Evolutionary conservation across 2,888 invertebrate genomes (phyloP), one percentile per base, ranked within the genome.

Genomic region (Drosophila pegasa): DNA sequence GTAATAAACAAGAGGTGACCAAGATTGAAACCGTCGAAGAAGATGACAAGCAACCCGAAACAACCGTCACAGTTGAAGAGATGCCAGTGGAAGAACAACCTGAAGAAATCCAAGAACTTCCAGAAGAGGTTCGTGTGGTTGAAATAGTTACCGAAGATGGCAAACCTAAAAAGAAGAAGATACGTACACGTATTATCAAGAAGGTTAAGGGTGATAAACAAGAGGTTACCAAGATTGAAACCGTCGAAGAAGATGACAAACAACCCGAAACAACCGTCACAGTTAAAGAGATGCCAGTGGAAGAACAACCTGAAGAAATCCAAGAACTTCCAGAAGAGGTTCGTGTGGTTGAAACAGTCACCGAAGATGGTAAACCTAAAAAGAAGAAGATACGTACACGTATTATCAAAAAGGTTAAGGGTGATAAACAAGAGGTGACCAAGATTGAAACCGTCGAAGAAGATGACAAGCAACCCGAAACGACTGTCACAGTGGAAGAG

Each of bases 11-110:
- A 55, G 61, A 61, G 18, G 61, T 61, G 18, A 61, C 55, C 31
- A 61, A 61, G 47, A 61, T 61, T 22, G 55, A 61, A 61, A 61
- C 61, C 31, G 31, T 61, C 18, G 61, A 61, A 18, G 61, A 61
- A 16, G 61, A 61, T 55, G 61, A 61, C 55, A 55, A 55, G 2
- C 18, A 31, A 20, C 47, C 47, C 7, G 47, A 47, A 18, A 31
- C 47, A 14, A 47, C 47, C 1, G 47, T 47, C 18, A 47, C 47
- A 7, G 47, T 47, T 2, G 20, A 47, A 20, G 47, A 47, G 29
- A 6, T 14, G 1, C 47, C 47, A 4, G 8, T 47, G 2, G 47
- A 47, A 12, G 47, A 31, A 20, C 12, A 47, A 8, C 12, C 31
- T 31, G 27, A 45, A 27, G 5, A 16, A 0, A 47, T 31, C 4